Conservation (phyloP, 2,888 invertebrate genomes). For the Acrocera orbiculus region DNA sequence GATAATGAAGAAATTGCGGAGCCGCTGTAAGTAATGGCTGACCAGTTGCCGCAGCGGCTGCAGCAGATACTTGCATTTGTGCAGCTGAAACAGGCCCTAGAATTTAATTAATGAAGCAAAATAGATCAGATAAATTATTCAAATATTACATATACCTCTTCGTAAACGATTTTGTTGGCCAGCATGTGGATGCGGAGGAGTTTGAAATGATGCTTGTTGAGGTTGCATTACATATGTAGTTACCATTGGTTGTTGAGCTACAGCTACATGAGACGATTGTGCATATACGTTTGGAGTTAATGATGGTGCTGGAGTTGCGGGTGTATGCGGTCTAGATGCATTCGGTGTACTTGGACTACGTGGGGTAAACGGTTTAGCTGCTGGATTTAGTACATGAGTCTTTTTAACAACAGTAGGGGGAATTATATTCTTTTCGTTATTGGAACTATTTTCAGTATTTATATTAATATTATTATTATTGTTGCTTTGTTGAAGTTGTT, state of each 20-base stretch:
- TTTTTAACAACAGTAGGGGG: slow-evolving; percentile 28
- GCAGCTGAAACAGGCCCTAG: slow-evolving; percentile 35
- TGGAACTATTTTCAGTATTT: slow-evolving; percentile 38
- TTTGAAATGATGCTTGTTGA: slow-evolving; percentile 25
- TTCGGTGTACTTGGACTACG: slow-evolving; percentile 46
- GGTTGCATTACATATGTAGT: slow-evolving; percentile 26
- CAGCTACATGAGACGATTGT: slow-evolving; percentile 21
- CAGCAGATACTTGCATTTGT: slow-evolving; percentile 61
- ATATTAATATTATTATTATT: slow-evolving; percentile 47
- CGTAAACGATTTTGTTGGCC: slow-evolving; percentile 29
- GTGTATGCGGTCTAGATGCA: slow-evolving; percentile 61
- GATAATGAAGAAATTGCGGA: slow-evolving; percentile 48
- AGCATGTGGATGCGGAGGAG: slow-evolving; percentile 25
- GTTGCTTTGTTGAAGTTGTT: slow-evolving; percentile 17
- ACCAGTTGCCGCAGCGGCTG: slow-evolving; percentile 48
- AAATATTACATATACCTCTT: slow-evolving; percentile 20
- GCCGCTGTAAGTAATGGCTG: slow-evolving; percentile 71
- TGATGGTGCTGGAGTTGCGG: slow-evolving; percentile 51
- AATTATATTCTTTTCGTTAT: slow-evolving; percentile 54
- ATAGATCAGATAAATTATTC: slow-evolving; percentile 1
- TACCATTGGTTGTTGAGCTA: slow-evolving; percentile 27
- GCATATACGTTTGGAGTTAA: slow-evolving; percentile 22
- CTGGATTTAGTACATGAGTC: slow-evolving; percentile 74
- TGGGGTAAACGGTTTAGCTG: slow-evolving; percentile 72
- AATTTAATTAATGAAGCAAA: slow-evolving; percentile 3